A percentile compares a stretch with the other conserved stretches of the same genome.
These are phyloP conservation scores for Octonoba sinensis DNA, from an alignment of 2,888 invertebrate genomes.

Conservation along the genomic window DNA sequence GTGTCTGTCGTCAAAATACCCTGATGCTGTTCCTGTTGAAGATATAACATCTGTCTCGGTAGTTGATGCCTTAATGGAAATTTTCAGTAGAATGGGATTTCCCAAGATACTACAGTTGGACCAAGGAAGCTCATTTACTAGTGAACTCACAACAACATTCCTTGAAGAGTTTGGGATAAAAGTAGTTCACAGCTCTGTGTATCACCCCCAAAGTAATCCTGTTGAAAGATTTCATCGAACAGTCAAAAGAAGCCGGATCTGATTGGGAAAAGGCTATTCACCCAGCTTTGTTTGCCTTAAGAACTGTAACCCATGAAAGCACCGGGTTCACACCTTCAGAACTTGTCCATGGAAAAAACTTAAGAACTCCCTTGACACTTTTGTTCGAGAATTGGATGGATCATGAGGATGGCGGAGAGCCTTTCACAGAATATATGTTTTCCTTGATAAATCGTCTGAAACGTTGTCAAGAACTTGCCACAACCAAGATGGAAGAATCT, in stretches of 20 bases:
- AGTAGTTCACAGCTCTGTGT: too few relatives aligned
- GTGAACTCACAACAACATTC: too few relatives aligned
- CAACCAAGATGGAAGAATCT: neutral
- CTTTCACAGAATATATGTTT: constrained; percentile 13
- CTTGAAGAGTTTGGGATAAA: too few relatives aligned
- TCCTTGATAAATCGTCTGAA: constrained; percentile 24
- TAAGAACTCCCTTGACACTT: constrained; percentile 4
- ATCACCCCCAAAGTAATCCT: too few relatives aligned
- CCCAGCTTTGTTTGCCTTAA: neutral
- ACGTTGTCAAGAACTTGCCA: constrained; percentile 14
- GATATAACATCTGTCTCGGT: too few relatives aligned
- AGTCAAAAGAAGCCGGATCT: neutral
- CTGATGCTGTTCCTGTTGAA: too few relatives aligned
- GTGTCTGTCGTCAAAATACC: too few relatives aligned
- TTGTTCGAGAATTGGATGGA: constrained; percentile 18
- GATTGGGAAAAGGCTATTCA: neutral
- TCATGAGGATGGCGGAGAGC: neutral
- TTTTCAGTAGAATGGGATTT: too few relatives aligned
- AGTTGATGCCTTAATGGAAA: too few relatives aligned
- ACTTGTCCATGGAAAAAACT: constrained; percentile 33
- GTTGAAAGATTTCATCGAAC: constrained; percentile 15
- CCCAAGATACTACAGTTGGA: too few relatives aligned
- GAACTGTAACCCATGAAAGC: constrained; percentile 13
- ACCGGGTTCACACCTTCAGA: constrained; percentile 16
- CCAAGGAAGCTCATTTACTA: too few relatives aligned